Percentiles rank a stretch among this genome's conserved stretches.
Evolutionary conservation across 2,113 vertebrate genomes (phyloP).

Genomic region (Hydrolagus affinis): DNA sequence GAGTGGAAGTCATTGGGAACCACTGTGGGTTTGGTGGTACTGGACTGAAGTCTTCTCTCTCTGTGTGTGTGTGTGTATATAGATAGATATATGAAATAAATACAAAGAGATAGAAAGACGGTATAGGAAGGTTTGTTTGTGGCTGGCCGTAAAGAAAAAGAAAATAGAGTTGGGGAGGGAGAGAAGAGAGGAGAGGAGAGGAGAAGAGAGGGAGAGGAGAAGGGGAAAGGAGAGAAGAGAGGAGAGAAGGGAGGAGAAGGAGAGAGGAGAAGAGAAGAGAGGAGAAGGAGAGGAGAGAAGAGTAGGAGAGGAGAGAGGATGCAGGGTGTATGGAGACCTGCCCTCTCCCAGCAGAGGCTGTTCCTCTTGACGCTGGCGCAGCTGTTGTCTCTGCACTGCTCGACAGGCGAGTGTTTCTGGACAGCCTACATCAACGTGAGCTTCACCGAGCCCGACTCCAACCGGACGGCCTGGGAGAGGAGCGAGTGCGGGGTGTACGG

Average conservation of each 20-base stretch:
- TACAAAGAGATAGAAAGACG: neutral
- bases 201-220: neutral
- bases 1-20: no score
- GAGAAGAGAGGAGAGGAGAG: neutral
- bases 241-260: neutral
- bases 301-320: neutral
- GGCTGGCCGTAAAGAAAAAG: neutral
- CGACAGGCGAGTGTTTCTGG: slow-evolving; percentile 49
- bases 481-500: slow-evolving; percentile 69
- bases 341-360: slow-evolving; percentile 37
- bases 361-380: slow-evolving; percentile 28
- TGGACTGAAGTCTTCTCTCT: no score
- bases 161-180: neutral
- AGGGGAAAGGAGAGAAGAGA: neutral
- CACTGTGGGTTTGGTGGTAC: no score
- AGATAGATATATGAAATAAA: no score
- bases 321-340: neutral
- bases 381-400: slow-evolving; percentile 3
- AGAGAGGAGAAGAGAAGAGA: no score
- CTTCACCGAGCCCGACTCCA: slow-evolving; percentile 46
- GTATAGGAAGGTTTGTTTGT: neutral
- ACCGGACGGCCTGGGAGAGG: slow-evolving; percentile 54
- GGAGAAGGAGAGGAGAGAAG: neutral
- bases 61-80: no score
- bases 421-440: slow-evolving; percentile 67